Evolutionary conservation across 1,140 invertebrate genomes (phyloP).

Genomic region (Drosophila virilis): DNA sequence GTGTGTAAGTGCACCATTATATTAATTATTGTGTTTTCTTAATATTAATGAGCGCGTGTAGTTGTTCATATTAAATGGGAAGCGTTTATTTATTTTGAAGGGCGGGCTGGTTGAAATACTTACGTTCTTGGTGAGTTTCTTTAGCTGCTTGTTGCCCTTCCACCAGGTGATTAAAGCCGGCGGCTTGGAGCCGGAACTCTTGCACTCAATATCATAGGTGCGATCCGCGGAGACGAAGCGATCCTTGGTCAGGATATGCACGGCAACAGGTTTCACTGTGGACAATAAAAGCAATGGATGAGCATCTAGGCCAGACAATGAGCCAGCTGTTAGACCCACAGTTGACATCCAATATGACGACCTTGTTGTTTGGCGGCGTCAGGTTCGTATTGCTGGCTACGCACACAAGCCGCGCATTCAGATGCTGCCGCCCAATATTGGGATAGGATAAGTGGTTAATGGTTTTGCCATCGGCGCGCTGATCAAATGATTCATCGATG

Average conservation of each 20-base stretch:
- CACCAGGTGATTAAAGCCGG: slow-evolving; percentile 94
- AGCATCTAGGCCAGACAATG: not conserved
- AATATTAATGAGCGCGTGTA: slow-evolving; percentile 7
- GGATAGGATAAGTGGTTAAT: slow-evolving; percentile 91
- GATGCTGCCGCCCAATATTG: slow-evolving; percentile 90
- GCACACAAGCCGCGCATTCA: slow-evolving; percentile 91
- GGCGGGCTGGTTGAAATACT: slow-evolving; percentile 84
- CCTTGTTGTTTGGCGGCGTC: slow-evolving; percentile 89
- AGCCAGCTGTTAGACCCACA: slow-evolving; percentile 88
- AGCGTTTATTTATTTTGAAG: not conserved
- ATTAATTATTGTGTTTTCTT: slow-evolving; percentile 7
- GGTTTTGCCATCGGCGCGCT: slow-evolving; percentile 88
- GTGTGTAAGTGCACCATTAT: not conserved
- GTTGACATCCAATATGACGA: slow-evolving; percentile 93
- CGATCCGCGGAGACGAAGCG: slow-evolving; percentile 91
- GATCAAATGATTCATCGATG: slow-evolving; percentile 92
- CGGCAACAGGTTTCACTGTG: slow-evolving; percentile 92
- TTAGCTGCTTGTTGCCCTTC: slow-evolving; percentile 92
- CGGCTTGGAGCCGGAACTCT: slow-evolving; percentile 91
- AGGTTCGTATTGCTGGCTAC: slow-evolving; percentile 94
- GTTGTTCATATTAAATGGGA: slow-evolving; percentile 1
- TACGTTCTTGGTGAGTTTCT: slow-evolving; percentile 91
- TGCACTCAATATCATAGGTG: slow-evolving; percentile 92
- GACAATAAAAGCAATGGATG: not conserved
- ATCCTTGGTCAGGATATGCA: slow-evolving; percentile 92